Evolutionary conservation across 1,140 invertebrate genomes (phyloP).

Genomic region (Sycophila sp.): DNA sequence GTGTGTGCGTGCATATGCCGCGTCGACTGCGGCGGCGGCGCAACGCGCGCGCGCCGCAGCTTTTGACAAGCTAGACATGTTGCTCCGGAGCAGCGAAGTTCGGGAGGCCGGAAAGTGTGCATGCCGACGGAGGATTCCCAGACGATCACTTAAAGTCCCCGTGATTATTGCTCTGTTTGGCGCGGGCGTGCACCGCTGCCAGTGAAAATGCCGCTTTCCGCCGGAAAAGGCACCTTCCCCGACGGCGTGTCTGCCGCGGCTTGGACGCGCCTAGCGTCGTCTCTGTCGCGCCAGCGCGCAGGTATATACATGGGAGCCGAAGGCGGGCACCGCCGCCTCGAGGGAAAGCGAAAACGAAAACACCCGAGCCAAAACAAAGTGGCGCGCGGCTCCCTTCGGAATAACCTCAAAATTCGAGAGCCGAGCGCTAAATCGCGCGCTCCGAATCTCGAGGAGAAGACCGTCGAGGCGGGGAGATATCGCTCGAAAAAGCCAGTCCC

Average conservation of each 20-base stretch:
- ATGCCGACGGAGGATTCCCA: background rate
- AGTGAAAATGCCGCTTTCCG: background rate
- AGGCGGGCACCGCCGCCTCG: background rate
- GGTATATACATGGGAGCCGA: too few relatives aligned
- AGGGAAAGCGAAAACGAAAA: constrained; percentile 29
- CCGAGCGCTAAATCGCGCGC: background rate
- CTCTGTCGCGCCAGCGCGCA: too few relatives aligned
- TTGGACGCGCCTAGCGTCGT: background rate
- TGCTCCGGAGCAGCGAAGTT: background rate
- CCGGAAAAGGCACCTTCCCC: background rate
- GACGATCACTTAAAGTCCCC: constrained; percentile 15
- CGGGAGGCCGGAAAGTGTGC: background rate
- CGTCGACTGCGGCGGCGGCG: background rate
- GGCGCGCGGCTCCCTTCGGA: background rate
- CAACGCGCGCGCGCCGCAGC: background rate
- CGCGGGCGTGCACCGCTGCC: background rate
- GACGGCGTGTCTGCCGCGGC: background rate
- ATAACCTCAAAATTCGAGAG: constrained; percentile 30
- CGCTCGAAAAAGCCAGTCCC: background rate
- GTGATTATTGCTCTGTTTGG: background rate
- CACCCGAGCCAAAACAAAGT: constrained; percentile 32
- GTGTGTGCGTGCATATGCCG: too few relatives aligned
- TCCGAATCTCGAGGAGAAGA: background rate
- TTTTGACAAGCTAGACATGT: constrained; percentile 10
- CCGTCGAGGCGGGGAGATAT: too few relatives aligned